Evolutionary conservation across 2,888 invertebrate species (phyloP), one percentile per base, ranked within the genome.

Genomic region (Anagyrus pseudococci): DNA sequence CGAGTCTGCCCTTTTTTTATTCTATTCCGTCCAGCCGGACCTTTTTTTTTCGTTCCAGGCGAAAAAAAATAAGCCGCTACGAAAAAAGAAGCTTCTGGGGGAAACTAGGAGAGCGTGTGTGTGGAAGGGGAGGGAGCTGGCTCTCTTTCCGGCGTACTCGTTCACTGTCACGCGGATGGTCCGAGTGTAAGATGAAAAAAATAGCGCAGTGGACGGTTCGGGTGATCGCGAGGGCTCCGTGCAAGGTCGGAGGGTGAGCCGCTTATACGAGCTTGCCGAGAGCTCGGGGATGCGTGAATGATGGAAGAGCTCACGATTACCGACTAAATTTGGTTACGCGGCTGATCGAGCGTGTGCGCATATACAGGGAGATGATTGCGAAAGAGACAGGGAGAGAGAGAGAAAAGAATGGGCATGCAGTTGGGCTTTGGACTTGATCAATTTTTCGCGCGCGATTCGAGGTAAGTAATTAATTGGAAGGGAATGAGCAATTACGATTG

Each of bases 221-320:
- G 66, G 67, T 64, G 64, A 66, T 64, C 68, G 48, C 52, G 58
- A 64, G 58, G 60, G 62, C n/a, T n/a, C n/a, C n/a, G n/a, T n/a
- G n/a, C n/a, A n/a, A n/a, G n/a, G n/a, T n/a, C n/a, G n/a, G 58
- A 67, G 68, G 68, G 64, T 47, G 58, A 55, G n/a, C n/a, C n/a
- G n/a, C n/a, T n/a, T n/a, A n/a, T n/a, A n/a, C n/a, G n/a, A n/a
- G n/a, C n/a, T n/a, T n/a, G n/a, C n/a, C 25, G 69, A 66, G 69
- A 66, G 69, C 62, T 71, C 71, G 68, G 54, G 71, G 70, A 70
- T 73, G 72, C 77, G 76, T 78, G 75, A 77, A 79, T 79, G 79
- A 79, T 78, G 69, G 75, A 79, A 71, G 71, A 73, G 68, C 64
- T 62, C 63, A 69, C 69, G 73, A 76, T 77, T 75, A 72, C 75